Evolutionary conservation across 1,140 invertebrate species (phyloP), one percentile per base, ranked within the genome.

Genomic region (Pygmarrhopalites habei): DNA sequence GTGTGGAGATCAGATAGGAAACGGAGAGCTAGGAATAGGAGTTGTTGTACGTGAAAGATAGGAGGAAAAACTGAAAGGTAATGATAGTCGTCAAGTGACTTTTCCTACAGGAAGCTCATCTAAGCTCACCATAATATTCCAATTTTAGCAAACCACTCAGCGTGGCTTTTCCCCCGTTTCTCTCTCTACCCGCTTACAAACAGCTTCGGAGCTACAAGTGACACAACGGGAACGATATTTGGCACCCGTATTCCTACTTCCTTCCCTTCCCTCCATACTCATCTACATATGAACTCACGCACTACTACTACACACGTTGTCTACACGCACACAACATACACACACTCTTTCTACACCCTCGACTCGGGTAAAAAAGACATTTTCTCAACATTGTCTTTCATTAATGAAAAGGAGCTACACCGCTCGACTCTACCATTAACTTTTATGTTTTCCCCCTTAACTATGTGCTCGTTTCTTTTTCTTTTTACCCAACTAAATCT

Each of bases 131-230:
- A 60, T 46, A 29, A 60, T 29, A 53, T 52, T 61, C 60, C 60
- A 61, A 61, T 53, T 61, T 61, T 61, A 61, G 60, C 60, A 61
- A 61, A 61, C 51, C 49, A 61, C 60, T 53, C 60, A 47, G 43
- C 35, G 25, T 35, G 29, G 35, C 58, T 47, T 52, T 52, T 61
- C 39, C 49, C 60, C 39, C 47, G 30, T 60, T 49, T 60, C 41
- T 35, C 30, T 61, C 60, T 53, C 25, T 2, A 26, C 39, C 58
- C 28, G 44, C 44, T n/a, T n/a, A n/a, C n/a, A n/a, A n/a, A n/a
- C n/a, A n/a, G n/a, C n/a, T n/a, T n/a, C n/a, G 29, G 58, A 60
- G 46, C 12, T 46, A 26, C 58, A 28, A 55, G 58, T 60, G 44
- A 60, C n/a, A n/a, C n/a, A n/a, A n/a, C n/a, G n/a, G n/a, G n/a